These are phyloP conservation scores for Propithecus perrieri DNA, from an alignment of 2,797 vertebrate genomes.

Conservation along the genomic window DNA sequence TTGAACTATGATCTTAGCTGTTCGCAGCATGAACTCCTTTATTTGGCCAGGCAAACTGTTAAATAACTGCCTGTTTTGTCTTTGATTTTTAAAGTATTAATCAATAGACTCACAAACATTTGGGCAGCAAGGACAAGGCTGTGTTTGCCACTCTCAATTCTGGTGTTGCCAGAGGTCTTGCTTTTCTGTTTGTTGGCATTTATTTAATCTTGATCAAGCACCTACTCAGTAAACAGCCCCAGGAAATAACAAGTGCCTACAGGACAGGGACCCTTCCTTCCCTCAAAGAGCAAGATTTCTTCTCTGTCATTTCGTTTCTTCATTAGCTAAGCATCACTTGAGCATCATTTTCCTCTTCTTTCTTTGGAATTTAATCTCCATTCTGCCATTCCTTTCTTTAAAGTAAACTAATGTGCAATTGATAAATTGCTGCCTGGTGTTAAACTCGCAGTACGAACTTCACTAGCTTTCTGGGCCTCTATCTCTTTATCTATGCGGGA, in stretches of 20 bases:
- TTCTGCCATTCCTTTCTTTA: not conserved
- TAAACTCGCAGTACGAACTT: not conserved
- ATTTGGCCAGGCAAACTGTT: not conserved
- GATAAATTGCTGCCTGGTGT: not conserved
- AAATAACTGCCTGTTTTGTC: not conserved
- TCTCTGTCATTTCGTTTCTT: not conserved
- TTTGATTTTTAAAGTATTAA: constrained; percentile 1
- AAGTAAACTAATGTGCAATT: not conserved
- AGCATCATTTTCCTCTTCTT: not conserved
- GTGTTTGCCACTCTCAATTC: not conserved
- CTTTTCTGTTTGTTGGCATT: rapidly evolving
- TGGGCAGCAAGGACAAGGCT: not conserved
- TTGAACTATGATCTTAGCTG: not conserved
- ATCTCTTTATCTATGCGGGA: not conserved
- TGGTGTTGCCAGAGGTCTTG: not conserved
- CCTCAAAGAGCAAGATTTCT: not conserved
- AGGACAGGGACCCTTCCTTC: too few relatives aligned
- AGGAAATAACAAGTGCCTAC: rapidly evolving
- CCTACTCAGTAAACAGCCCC: not conserved
- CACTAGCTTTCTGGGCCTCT: not conserved
- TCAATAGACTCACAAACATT: not conserved
- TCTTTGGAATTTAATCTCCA: not conserved
- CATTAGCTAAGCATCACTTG: not conserved
- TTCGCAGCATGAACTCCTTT: not conserved
- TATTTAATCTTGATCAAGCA: too few relatives aligned